Conservation (phyloP, 2,888 invertebrate genomes). For the Dolichopus griseipennis region DNA sequence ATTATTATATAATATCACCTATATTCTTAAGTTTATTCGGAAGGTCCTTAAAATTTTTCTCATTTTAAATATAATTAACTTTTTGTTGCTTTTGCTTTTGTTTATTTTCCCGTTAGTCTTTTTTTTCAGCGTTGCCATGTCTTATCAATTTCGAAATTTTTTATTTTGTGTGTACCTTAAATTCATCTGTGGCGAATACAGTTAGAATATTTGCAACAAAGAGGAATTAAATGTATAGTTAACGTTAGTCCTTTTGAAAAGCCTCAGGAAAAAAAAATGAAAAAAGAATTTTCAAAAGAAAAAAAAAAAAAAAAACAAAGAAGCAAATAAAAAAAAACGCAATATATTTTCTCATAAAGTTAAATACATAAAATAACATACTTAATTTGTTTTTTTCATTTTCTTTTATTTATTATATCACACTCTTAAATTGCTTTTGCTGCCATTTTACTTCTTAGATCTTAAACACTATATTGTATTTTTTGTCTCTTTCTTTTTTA, state of each 20-base stretch:
- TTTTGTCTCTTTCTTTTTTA: no score
- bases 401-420: not conserved
- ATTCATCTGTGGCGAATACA: not conserved
- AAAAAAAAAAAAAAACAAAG: not conserved
- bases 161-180: not conserved
- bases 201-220: not conserved
- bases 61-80: no score
- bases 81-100: no score
- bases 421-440: no score
- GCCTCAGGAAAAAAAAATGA: not conserved
- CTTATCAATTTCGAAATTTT: not conserved
- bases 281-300: not conserved
- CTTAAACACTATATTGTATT: no score
- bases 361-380: constrained; percentile 1
- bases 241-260: no score
- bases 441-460: no score
- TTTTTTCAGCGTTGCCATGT: not conserved
- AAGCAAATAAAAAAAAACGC: not conserved
- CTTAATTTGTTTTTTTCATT: not conserved
- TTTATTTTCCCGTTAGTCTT: no score
- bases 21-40: no score
- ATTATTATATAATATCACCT: no score
- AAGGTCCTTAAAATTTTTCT: no score
- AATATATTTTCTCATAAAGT: constrained; percentile 6
- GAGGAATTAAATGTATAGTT: no score